Conservation (phyloP, 2,888 invertebrate genomes). For the Tryphoninae sp. region DNA sequence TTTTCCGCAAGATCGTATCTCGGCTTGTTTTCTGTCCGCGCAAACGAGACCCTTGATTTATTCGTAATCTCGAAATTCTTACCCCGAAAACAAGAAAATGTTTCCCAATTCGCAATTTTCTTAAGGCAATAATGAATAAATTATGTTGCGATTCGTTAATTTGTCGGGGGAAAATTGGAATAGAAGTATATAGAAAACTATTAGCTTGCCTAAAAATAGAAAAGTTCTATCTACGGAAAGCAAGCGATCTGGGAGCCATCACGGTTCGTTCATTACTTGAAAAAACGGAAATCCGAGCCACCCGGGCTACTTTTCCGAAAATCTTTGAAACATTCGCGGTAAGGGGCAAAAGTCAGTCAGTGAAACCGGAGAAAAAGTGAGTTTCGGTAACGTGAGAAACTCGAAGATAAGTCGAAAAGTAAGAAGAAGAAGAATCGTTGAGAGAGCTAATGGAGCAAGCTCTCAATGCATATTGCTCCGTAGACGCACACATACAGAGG, state of each 20-base stretch:
- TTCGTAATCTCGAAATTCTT: slow-evolving; percentile 43
- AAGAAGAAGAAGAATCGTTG: slow-evolving; percentile 31
- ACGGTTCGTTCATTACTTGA: slow-evolving; percentile 7
- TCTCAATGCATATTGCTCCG: slow-evolving; percentile 37
- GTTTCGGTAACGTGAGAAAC: slow-evolving; percentile 57
- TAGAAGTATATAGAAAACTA: not conserved
- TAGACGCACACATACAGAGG: not conserved
- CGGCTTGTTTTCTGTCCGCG: slow-evolving; percentile 6
- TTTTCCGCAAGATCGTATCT: slow-evolving; percentile 3
- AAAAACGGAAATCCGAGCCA: slow-evolving; percentile 41
- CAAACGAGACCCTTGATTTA: slow-evolving; percentile 30
- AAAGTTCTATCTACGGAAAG: slow-evolving; percentile 23
- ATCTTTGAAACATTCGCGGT: slow-evolving; percentile 47
- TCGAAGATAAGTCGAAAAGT: slow-evolving; percentile 43
- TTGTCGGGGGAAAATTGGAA: too few species aligned
- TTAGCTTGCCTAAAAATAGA: slow-evolving; percentile 7
- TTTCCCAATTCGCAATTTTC: not conserved
- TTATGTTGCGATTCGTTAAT: not conserved
- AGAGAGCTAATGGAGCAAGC: slow-evolving; percentile 54
- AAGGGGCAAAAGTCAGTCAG: slow-evolving; percentile 1
- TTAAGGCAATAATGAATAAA: not conserved
- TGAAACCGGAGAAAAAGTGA: slow-evolving; percentile 29
- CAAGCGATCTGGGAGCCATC: slow-evolving; percentile 16
- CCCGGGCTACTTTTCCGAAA: slow-evolving; percentile 52
- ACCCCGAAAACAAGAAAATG: not conserved